phyloP scores from a whole-genome alignment of 2,113 vertebrate species.

The Cepphus grylle region DNA sequence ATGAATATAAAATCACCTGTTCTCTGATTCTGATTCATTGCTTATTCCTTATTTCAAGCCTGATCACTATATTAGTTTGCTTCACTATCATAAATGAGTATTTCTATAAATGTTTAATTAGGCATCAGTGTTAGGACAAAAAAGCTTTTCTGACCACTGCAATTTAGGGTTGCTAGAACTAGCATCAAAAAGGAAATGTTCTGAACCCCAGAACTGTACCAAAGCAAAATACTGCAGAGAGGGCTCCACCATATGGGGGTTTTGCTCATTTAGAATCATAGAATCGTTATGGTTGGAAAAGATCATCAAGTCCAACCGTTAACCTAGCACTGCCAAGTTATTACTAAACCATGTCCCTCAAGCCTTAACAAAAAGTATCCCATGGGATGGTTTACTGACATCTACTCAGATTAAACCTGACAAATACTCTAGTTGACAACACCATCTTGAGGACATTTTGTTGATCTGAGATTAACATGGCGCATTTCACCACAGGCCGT shows the following conservation, averaged over 20 bases:
- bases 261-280: neutral
- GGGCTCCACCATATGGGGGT: rapidly evolving
- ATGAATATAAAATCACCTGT: neutral
- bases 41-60: neutral
- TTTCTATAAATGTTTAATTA: neutral
- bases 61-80: neutral
- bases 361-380: neutral
- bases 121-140: neutral
- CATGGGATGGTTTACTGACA: neutral
- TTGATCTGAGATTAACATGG: neutral
- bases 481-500: neutral
- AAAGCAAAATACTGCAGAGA: neutral
- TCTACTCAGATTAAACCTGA: neutral
- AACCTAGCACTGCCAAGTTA: neutral
- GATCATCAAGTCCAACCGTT: neutral
- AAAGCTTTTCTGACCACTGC: neutral
- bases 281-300: neutral
- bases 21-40: neutral
- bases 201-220: neutral
- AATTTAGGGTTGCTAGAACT: neutral
- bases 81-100: neutral
- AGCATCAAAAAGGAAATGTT: neutral
- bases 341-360: neutral
- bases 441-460: neutral
- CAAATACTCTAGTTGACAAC: neutral